Percentiles rank a stretch among this genome's conserved stretches.
Evolutionary conservation across 2,113 vertebrate genomes (phyloP).

Genomic region (Gyps fulvus): DNA sequence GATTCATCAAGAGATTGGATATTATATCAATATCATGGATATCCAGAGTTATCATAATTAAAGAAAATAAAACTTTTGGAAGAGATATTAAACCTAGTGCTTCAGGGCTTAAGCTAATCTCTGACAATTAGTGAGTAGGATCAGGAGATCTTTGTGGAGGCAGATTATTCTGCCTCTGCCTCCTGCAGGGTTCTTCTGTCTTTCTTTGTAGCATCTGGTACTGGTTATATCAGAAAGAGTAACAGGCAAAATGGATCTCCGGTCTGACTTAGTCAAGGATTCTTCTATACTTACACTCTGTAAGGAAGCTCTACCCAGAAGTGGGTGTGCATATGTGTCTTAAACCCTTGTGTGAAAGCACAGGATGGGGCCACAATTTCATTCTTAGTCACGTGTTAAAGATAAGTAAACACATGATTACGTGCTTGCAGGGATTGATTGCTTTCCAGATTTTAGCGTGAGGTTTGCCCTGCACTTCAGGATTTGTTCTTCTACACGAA

Average conservation of each 20-base stretch:
- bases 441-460: not conserved
- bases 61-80: constrained; percentile 53
- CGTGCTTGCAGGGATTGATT: not conserved
- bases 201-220: not conserved
- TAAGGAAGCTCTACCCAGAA: not conserved
- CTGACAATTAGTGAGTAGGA: constrained; percentile 38
- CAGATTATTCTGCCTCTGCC: not conserved
- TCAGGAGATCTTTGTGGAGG: constrained; percentile 9
- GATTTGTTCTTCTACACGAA: not conserved
- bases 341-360: not conserved
- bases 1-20: constrained; percentile 47
- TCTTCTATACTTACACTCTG: not conserved
- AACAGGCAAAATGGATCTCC: not conserved
- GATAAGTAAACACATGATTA: not conserved
- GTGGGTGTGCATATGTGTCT: not conserved
- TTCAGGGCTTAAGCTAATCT: constrained; percentile 38
- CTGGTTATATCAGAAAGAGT: not conserved
- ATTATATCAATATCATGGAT: constrained; percentile 56
- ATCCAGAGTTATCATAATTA: constrained; percentile 58
- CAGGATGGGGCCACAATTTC: not conserved
- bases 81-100: constrained; percentile 16
- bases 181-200: constrained; percentile 1
- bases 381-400: not conserved
- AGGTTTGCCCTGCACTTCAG: not conserved
- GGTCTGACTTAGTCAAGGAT: not conserved